Evolutionary conservation across 2,797 vertebrate genomes (phyloP).

Genomic region (Pterois miles): DNA sequence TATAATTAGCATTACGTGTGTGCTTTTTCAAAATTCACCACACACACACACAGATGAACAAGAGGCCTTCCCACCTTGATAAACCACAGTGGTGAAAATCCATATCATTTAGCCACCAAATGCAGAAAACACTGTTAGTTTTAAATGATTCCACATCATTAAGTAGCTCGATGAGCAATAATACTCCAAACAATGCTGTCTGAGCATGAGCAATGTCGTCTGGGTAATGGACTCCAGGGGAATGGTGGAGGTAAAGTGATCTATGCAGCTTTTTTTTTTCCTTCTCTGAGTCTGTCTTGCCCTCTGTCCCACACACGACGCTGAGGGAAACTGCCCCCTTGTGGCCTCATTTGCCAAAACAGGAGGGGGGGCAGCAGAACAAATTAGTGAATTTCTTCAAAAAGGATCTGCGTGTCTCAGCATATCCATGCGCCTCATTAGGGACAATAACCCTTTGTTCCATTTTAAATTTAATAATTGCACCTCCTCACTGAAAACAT

Average conservation of each 20-base stretch:
- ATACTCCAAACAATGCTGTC: slow-evolving; percentile 64
- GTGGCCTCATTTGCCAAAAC: slow-evolving; percentile 69
- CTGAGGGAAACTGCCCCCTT: slow-evolving; percentile 81
- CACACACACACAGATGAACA: neutral
- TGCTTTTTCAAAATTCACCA: slow-evolving; percentile 50
- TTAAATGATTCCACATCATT: slow-evolving; percentile 78
- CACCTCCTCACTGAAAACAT: slow-evolving; percentile 13
- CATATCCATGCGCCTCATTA: slow-evolving; percentile 56
- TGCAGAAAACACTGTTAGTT: slow-evolving; percentile 66
- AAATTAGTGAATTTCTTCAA: slow-evolving; percentile 46
- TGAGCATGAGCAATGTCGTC: slow-evolving; percentile 67
- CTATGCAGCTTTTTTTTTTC: slow-evolving; percentile 24
- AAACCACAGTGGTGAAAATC: slow-evolving; percentile 60
- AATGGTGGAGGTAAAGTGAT: slow-evolving; percentile 62
- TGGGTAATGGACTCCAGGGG: slow-evolving; percentile 61
- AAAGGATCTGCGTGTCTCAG: slow-evolving; percentile 42
- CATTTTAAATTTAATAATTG: slow-evolving; percentile 52
- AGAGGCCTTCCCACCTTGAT: slow-evolving; percentile 7
- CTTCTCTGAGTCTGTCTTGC: slow-evolving; percentile 31
- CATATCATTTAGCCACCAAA: slow-evolving; percentile 65
- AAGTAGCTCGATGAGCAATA: slow-evolving; percentile 67
- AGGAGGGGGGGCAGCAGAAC: slow-evolving; percentile 1
- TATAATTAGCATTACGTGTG: slow-evolving; percentile 59
- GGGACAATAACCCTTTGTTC: slow-evolving; percentile 55
- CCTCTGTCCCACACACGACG: slow-evolving; percentile 42